Base-by-base conservation (phyloP, 1,140 invertebrate genomes). In the Triops cancriformis region DNA sequence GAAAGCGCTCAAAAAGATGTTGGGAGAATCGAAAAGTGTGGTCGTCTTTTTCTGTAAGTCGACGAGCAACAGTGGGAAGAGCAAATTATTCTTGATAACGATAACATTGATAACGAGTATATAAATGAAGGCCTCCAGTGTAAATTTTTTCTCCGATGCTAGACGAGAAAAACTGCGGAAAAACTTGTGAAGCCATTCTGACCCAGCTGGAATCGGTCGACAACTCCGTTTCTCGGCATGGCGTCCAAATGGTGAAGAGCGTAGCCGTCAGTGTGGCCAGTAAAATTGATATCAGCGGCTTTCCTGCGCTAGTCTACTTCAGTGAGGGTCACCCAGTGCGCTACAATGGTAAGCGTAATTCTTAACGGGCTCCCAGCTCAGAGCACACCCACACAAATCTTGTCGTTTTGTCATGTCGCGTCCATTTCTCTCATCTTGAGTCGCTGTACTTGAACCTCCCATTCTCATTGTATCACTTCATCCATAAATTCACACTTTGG, bases 231-330 rank as follows among this genome's bases (percentile, higher is more conserved):
- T 94, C 97, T 83, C 91, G 78, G 42, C 77, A 78, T 81, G 94
- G 94, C 78, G 94, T 96, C 81, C 93, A 97, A 85, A 96, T 98
- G 85, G 94, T 97, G 9, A 97, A 97, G 83, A 95, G 94, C 0
- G 95, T 93, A 82, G 94, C 97, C 85, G 89, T 92, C 26, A 93
- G 93, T 84, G 84, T 95, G 73, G 94, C 95, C 5, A 93, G 95
- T 86, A 83, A 86, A 28, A 91, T 96, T 82, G 94, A 94, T 76
- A 93, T 97, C 82, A 94, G 94, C 83, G 93, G 93, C 82, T 94
- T 96, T 82, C 94, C 94, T 77, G 92, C 93, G 75, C 86, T 96
- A 77, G 93, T 96, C 77, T 96, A 95, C 85, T 96, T 95, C 83
- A 94, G 96, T 86, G 95, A 93, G 73, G 93, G 93, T 79, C 92